A percentile compares a stretch with the other conserved stretches of the same genome.
These are phyloP conservation scores for Psittacara wagleri DNA, from an alignment of 2,113 vertebrate species.

Conservation along the genomic window DNA sequence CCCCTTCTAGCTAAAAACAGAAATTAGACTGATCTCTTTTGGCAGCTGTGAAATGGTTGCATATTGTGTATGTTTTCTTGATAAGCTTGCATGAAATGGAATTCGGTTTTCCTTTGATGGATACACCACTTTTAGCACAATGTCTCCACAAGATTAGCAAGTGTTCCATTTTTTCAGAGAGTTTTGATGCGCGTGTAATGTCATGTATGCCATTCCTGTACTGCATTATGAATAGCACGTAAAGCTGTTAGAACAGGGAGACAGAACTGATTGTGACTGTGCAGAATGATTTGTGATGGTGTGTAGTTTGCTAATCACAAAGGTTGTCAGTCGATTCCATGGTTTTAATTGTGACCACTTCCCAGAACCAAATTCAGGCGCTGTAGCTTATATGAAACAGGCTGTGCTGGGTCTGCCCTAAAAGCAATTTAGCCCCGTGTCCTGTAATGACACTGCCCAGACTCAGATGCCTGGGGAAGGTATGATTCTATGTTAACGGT, in stretches of 20 bases:
- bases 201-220: not conserved
- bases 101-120: constrained; percentile 50
- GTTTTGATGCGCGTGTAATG: not conserved
- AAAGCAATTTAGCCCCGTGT: not conserved
- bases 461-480: not conserved
- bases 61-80: constrained; percentile 44
- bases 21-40: constrained; percentile 53
- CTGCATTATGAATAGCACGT: not conserved
- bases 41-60: constrained; percentile 61
- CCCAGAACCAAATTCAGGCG: not conserved
- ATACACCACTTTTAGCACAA: constrained; percentile 35
- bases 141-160: constrained; percentile 18
- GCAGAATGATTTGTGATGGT: not conserved
- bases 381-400: not conserved
- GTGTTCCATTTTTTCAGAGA: not conserved
- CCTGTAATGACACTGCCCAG: not conserved
- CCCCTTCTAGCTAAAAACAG: constrained; percentile 51
- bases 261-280: not conserved
- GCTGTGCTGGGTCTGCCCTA: not conserved
- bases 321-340: not conserved
- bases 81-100: constrained; percentile 46
- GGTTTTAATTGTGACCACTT: not conserved
- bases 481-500: accelerated
- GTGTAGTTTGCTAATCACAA: not conserved
- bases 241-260: not conserved